Evolutionary conservation across 2,113 vertebrate genomes (phyloP).

Genomic region (Echinops telfairi): DNA sequence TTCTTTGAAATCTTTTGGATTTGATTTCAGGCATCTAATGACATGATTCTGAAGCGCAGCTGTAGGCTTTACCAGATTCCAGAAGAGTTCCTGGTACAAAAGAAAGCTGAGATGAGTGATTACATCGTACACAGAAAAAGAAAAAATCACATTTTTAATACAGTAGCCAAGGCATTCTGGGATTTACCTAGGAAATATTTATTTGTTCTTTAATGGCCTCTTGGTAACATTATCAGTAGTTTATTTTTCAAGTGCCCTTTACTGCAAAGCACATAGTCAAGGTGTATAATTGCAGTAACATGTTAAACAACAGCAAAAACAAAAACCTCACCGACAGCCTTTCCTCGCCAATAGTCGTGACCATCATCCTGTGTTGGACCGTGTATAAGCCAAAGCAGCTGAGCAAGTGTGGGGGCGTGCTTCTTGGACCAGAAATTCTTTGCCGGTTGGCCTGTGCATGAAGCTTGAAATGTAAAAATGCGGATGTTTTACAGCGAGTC

Average conservation of each 20-base stretch:
- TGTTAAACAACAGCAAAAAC: not conserved
- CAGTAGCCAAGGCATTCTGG: slow-evolving; percentile 10
- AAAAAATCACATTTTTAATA: not conserved
- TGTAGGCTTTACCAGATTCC: not conserved
- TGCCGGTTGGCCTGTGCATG: not conserved
- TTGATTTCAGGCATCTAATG: slow-evolving; percentile 54
- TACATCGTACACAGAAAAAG: not conserved
- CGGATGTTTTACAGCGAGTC: not conserved
- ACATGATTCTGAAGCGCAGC: not conserved
- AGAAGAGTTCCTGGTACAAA: not conserved
- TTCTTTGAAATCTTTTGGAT: not conserved
- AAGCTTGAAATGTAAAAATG: not conserved
- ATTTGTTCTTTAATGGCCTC: slow-evolving; percentile 14
- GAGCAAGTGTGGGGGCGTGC: not conserved
- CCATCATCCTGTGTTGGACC: not conserved
- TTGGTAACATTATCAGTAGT: not conserved
- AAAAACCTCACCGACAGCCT: not conserved
- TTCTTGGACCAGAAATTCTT: not conserved
- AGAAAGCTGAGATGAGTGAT: not conserved
- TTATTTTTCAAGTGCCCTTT: slow-evolving; percentile 24
- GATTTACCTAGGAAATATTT: slow-evolving; percentile 38
- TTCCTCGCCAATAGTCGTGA: not conserved
- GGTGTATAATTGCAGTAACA: not conserved
- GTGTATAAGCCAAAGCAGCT: not conserved
- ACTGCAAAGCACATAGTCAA: not conserved